A percentile compares a stretch with the other conserved stretches of the same genome.
Evolutionary conservation across 2,888 invertebrate genomes (phyloP).

Genomic region (Sinelater perroti): DNA sequence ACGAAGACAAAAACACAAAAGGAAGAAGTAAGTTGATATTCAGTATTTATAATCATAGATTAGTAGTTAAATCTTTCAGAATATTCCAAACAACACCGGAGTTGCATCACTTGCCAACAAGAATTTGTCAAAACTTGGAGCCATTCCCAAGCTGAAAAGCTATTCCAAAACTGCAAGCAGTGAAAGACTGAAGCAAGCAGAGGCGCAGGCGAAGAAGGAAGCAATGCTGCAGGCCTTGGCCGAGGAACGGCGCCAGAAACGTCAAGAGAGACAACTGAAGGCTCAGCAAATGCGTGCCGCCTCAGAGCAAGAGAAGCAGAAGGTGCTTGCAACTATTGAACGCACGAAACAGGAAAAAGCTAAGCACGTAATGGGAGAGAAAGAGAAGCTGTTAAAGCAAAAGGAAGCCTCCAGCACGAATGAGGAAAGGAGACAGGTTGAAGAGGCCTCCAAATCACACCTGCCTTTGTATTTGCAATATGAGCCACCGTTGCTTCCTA

Average conservation of each 20-base stretch:
- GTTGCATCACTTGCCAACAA: not conserved
- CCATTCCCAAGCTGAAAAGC: not conserved
- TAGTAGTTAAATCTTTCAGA: not conserved
- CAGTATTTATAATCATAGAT: not conserved
- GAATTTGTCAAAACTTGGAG: not conserved
- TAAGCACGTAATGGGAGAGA: constrained; percentile 49
- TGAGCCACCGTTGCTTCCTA: constrained; percentile 63
- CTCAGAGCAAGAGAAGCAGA: constrained; percentile 62
- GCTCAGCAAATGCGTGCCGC: constrained; percentile 62
- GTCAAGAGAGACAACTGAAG: constrained; percentile 60
- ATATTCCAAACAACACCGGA: not conserved
- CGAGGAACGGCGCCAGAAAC: constrained; percentile 65
- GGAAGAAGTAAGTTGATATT: constrained; percentile 21
- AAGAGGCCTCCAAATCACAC: constrained; percentile 15
- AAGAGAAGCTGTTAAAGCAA: constrained; percentile 61
- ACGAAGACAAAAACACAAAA: constrained; percentile 55
- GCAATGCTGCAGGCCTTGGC: constrained; percentile 67
- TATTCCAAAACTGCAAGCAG: too few relatives aligned
- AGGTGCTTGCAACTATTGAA: constrained; percentile 62
- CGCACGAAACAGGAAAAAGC: constrained; percentile 58
- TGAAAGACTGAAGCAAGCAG: too few relatives aligned
- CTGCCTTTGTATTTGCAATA: constrained; percentile 48
- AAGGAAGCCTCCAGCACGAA: too few relatives aligned
- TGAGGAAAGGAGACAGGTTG: constrained; percentile 51
- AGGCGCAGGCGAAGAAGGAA: constrained; percentile 67